These are phyloP conservation scores for Bombus fervidus DNA, from an alignment of 1,140 invertebrate genomes.

Conservation along the genomic window DNA sequence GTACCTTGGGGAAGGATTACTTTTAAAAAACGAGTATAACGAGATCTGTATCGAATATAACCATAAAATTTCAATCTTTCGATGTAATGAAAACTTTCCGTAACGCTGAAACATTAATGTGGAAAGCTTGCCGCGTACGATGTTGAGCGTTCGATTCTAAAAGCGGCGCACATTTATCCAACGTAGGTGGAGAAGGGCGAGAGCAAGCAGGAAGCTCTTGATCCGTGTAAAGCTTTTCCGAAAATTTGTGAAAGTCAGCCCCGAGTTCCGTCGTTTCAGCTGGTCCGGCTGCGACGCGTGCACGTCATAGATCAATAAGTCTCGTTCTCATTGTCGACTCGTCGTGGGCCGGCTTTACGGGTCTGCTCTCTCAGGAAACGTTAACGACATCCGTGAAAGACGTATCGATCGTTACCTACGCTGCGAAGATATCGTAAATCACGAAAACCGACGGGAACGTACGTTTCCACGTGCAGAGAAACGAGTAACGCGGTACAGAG, in stretches of 20 bases:
- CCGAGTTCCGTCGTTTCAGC: conserved; percentile 25
- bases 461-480: conserved; percentile 40
- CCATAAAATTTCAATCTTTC: background rate
- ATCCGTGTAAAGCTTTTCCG: conserved; percentile 55
- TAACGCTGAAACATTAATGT: background rate
- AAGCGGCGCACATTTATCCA: conserved; percentile 42
- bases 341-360: conserved; percentile 46
- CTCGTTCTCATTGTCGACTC: conserved; percentile 73
- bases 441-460: conserved; percentile 46
- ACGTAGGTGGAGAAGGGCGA: background rate
- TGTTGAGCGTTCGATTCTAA: conserved; percentile 10
- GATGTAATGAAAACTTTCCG: background rate
- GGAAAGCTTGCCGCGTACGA: background rate
- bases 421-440: conserved; percentile 60
- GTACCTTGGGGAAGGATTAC: too few species aligned
- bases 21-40: too few species aligned
- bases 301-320: conserved; percentile 76
- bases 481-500: conserved; percentile 20
- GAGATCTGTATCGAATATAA: too few species aligned
- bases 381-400: conserved; percentile 73
- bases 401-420: conserved; percentile 67
- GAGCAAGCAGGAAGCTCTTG: conserved; percentile 33
- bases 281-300: conserved; percentile 68
- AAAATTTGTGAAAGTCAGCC: conserved; percentile 56
- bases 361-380: conserved; percentile 74